Base-by-base conservation (phyloP, 2,113 vertebrate species). In the Prochilodus magdalenae region DNA sequence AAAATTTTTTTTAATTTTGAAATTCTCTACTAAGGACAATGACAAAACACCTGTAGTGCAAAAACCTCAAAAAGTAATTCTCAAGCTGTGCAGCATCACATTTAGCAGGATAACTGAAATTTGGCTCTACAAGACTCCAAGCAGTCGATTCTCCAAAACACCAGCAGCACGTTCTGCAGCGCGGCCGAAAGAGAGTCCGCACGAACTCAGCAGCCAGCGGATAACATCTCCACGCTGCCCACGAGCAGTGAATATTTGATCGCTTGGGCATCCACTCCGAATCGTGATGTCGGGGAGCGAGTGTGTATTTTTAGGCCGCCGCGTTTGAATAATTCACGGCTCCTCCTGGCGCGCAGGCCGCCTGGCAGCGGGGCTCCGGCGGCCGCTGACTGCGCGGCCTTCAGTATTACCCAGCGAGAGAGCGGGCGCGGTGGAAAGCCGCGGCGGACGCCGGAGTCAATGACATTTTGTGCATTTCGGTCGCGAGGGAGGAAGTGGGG, bases 401-500 rank as follows among this genome's bases (percentile, higher is more conserved):
- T 78, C 79, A 73, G 75, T 69, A 33, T 73, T 36, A 70, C 84
- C 49, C 75, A 75, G 80, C 27, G 77, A 81, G 85, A 47, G 73
- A 73, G 73, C 30, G 69, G 77, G 55, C 55, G 73, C 75, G 74
- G 62, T 30, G 60, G 87, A 93, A 90, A 94, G 88, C 91, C 93
- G 80, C 89, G 90, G 88, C 81, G 84, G 88, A 87, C 78, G 76
- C 53, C 77, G 73, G 87, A 83, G 83, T 88, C 88, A 77, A 71
- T 82, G 75, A 89, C 88, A 91, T 91, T 91, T 90, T 91, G 90
- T 92, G 90, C 87, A 88, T 91, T 88, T 90, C 74, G 79, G 82
- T 86, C 81, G 84, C n/a, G 57, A 82, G 85, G 83, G 76, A 89
- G 62, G 29, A 87, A 90, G 86, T 73, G 88, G 49, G n/a, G n/a